These are phyloP conservation scores for Apistogramma diplotaenia DNA, from an alignment of 2,113 vertebrate species.

Conservation along the genomic window DNA sequence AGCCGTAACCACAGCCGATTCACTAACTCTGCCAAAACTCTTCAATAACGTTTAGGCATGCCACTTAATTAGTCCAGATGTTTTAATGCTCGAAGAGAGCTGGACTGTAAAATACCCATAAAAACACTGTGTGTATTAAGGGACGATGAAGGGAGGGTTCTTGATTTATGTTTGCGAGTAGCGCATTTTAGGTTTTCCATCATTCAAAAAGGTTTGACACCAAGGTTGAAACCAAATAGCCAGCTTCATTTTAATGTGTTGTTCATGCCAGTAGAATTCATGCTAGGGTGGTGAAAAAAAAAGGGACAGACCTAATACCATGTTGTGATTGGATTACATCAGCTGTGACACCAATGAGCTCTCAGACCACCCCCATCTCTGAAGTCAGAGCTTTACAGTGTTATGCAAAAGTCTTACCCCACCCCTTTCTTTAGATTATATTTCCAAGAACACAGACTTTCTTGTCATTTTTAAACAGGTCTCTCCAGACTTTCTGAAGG, in stretches of 20 bases:
- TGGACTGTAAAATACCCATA: conserved; percentile 38
- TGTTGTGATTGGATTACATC: neutral
- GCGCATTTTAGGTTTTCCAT: conserved; percentile 29
- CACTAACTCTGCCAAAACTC: conserved; percentile 41
- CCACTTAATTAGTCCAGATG: conserved; percentile 68
- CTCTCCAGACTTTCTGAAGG: neutral
- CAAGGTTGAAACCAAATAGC: neutral
- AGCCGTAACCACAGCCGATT: conserved; percentile 24
- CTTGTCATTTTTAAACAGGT: neutral
- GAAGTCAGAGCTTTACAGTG: neutral
- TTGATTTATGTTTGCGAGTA: conserved; percentile 32
- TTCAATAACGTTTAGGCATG: conserved; percentile 68
- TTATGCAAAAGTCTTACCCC: neutral
- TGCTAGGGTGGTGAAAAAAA: neutral
- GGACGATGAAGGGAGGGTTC: neutral
- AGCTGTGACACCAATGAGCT: neutral
- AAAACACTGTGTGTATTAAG: conserved; percentile 18
- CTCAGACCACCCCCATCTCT: neutral
- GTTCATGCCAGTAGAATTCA: neutral
- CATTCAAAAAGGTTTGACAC: conserved; percentile 2
- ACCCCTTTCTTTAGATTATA: neutral
- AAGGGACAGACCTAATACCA: neutral
- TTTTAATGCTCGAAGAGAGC: conserved; percentile 56
- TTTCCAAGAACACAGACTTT: neutral
- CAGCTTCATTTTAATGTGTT: neutral